A percentile compares a stretch with the other conserved stretches of the same genome.
phyloP scores from a whole-genome alignment of 2,113 vertebrate species.

The Colistium nudipinnis region DNA sequence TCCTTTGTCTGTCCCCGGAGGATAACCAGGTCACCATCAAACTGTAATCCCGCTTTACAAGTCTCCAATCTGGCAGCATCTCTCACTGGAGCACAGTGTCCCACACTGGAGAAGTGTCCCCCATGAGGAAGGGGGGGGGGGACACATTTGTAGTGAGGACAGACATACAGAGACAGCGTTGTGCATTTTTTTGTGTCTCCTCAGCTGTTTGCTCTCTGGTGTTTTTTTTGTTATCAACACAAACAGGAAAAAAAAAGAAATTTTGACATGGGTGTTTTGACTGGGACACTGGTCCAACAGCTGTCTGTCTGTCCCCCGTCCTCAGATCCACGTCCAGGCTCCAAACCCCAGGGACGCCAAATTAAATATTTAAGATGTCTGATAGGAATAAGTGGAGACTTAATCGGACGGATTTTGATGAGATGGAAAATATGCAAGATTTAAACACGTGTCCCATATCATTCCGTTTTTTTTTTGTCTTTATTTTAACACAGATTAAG shows the following conservation, averaged over 20 bases:
- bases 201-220: conserved; percentile 52
- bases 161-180: conserved; percentile 3
- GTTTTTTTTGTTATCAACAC: conserved; percentile 78
- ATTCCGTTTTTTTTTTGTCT: too few relatives aligned
- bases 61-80: too few relatives aligned
- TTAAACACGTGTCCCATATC: too few relatives aligned
- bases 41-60: not conserved
- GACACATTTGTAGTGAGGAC: not conserved
- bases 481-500: not conserved
- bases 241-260: conserved; percentile 81
- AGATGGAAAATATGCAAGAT: conserved; percentile 16
- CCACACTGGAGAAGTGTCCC: too few relatives aligned
- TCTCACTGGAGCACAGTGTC: too few relatives aligned
- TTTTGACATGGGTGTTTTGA: conserved; percentile 91
- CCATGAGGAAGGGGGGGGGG: too few relatives aligned
- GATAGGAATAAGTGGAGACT: conserved; percentile 73
- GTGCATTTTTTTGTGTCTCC: conserved; percentile 6
- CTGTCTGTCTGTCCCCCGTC: conserved; percentile 74
- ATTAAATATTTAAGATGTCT: conserved; percentile 91
- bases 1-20: conserved; percentile 20
- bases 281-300: conserved; percentile 86
- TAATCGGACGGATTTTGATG: conserved; percentile 12
- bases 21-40: conserved; percentile 21
- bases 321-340: conserved; percentile 88
- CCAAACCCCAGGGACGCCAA: conserved; percentile 86